Base-by-base conservation (phyloP, 2,797 vertebrate species). In the Pipistrellus nathusii region DNA sequence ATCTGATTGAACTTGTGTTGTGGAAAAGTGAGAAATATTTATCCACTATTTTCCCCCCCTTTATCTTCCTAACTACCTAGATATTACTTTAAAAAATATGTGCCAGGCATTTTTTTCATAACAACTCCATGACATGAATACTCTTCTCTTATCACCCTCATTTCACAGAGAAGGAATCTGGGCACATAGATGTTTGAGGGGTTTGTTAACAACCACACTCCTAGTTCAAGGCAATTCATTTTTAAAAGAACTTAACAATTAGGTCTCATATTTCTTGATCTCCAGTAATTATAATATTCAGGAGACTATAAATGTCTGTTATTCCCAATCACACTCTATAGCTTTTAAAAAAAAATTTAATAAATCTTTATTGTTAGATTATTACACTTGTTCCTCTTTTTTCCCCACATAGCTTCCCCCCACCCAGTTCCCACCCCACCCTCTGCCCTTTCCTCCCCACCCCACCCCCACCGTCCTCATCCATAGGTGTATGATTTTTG, bases 201-300 rank as follows among this genome's bases (percentile, higher is more conserved):
- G 1, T 62, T 81, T 76, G 8, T 62, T 81, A 69, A 75, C 5
- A 44, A 32, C 55, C 17, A 77, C 9, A 46, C 23, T 57, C 53
- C 20, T 73, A 55, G 57, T 77, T 82, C 48, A 48, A n/a, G 51
- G 51, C 32, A 89, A 23, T 86, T 88, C 53, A 44, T 92, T 75
- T 82, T 48, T 32, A 81, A 81, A 85, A 48, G 64, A 69, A 76
- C 25, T 80, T 90, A 89, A 88, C 41, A 53, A 30, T 72, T 41
- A 72, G 27, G 64, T 93, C 76, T 68, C 27, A 23, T 84, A 30
- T 81, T 94, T 93, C 41, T 94, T 90, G 41, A 51, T 27, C 53
- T 85, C 48, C 13, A 90, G 1, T 76, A 62, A n/a, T 88, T 75
- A 75, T n/a, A n/a, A n/a, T n/a, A n/a, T 68, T 64, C 11, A 62